Evolutionary conservation across 1,140 invertebrate genomes (phyloP), one percentile per base, ranked within the genome.

Genomic region (Lucilia cuprina): DNA sequence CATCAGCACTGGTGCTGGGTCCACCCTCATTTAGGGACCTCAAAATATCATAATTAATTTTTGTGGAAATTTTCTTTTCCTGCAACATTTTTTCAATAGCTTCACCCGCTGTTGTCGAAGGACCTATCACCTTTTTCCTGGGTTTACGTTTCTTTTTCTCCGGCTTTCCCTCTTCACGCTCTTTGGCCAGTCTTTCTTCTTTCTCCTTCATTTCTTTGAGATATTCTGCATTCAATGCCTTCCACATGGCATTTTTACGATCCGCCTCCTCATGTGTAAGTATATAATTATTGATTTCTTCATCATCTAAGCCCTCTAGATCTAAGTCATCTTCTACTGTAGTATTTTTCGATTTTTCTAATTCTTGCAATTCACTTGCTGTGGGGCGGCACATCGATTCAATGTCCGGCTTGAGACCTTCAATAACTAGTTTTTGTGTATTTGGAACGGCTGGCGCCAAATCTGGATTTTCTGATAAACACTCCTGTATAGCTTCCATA

Each of bases 21-120:
- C 86, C 87, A 82, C 87, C 86, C 17, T 89, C 88, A 2, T 89
- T 91, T 4, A 91, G 82, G 88, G 94, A 96, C 88, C 97, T 97
- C 14, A 99, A 92, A 21, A 99, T 98, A 87, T 99, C 98, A 89
- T 99, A 99, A 92, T 99, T 99, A 49, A 99, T 99, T 93, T 99
- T 99, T 7, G 94, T 95, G 0, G 98, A 99, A 84, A 99, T 96
- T 89, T 97, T 97, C 91, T 98, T 99, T 87, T 98, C 97, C 86
- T 97, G 95, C 9, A 99, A 91, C 94, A 99, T 98, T 91, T 97
- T 98, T 88, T 98, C 96, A 41, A 99, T 97, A 0, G 97, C 98
- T 92, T 99, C 97, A 2, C 95, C 95, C 17, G 97, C 96, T n/a
- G 95, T 96, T 84, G 95, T 96, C 0, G 96, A 95, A 2, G 94